Conservation (phyloP, 2,888 invertebrate genomes). For the Sminthurides aquaticus region DNA sequence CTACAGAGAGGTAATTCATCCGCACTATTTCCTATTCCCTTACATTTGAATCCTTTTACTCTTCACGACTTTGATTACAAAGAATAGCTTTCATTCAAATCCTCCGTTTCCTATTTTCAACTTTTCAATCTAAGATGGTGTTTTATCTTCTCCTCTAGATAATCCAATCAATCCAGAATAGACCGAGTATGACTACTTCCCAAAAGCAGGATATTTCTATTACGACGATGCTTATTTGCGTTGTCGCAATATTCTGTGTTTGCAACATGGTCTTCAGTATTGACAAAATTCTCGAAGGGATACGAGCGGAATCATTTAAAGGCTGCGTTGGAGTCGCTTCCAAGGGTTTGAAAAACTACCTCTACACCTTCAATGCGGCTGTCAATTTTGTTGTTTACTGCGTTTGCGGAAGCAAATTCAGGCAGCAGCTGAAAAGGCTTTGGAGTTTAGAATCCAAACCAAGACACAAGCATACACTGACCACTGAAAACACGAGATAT, state of each 20-base stretch:
- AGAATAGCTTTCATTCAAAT: no score
- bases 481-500: no score
- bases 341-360: slow-evolving; percentile 3
- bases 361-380: slow-evolving; percentile 9
- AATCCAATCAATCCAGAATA: no score
- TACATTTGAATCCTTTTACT: no score
- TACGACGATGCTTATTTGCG: not conserved
- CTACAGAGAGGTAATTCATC: slow-evolving; percentile 2
- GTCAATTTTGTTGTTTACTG: slow-evolving; percentile 14
- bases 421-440: slow-evolving; percentile 2
- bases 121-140: no score
- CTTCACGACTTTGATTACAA: no score
- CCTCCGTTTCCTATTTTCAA: no score
- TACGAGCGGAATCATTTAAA: not conserved
- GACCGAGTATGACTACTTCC: not conserved
- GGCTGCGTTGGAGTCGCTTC: no score
- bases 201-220: not conserved
- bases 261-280: not conserved
- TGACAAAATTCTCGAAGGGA: not conserved
- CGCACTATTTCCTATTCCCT: no score
- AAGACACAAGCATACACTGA: no score
- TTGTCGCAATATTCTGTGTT: not conserved
- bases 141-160: no score
- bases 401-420: slow-evolving; percentile 8
- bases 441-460: no score